These are phyloP conservation scores for Anableps anableps DNA, from an alignment of 2,797 vertebrate species.

Conservation along the genomic window DNA sequence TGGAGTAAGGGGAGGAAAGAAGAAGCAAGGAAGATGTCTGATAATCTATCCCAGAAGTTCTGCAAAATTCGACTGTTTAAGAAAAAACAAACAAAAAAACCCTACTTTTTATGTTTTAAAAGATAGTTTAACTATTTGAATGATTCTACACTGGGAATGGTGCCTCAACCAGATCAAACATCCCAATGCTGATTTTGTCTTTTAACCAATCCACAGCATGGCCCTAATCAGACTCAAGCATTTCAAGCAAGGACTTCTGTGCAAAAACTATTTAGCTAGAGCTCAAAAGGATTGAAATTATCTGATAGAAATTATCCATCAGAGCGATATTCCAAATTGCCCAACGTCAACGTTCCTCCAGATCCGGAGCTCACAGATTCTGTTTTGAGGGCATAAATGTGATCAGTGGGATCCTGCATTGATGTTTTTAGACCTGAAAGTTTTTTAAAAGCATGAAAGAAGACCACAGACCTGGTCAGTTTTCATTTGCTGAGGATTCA, in stretches of 20 bases:
- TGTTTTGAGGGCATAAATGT: background rate
- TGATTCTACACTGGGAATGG: background rate
- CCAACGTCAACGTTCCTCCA: background rate
- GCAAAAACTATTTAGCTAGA: background rate
- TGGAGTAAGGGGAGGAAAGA: background rate
- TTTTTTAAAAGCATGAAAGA: constrained; percentile 15
- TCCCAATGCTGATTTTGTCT: background rate
- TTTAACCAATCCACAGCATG: background rate
- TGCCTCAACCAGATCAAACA: background rate
- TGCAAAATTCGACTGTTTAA: background rate
- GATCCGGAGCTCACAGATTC: background rate
- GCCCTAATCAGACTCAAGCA: background rate
- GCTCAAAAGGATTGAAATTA: background rate
- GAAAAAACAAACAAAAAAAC: background rate
- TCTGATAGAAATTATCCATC: background rate
- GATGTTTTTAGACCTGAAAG: background rate
- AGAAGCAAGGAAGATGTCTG: background rate
- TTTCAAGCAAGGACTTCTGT: background rate
- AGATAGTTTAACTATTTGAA: background rate
- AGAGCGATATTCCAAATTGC: background rate
- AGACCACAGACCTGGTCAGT: constrained; percentile 45
- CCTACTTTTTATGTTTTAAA: background rate
- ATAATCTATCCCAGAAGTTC: background rate
- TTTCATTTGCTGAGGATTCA: constrained; percentile 6
- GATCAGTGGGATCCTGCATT: background rate